Evolutionary conservation across 2,797 vertebrate species (phyloP).

Genomic region (Pagetopsis macropterus): DNA sequence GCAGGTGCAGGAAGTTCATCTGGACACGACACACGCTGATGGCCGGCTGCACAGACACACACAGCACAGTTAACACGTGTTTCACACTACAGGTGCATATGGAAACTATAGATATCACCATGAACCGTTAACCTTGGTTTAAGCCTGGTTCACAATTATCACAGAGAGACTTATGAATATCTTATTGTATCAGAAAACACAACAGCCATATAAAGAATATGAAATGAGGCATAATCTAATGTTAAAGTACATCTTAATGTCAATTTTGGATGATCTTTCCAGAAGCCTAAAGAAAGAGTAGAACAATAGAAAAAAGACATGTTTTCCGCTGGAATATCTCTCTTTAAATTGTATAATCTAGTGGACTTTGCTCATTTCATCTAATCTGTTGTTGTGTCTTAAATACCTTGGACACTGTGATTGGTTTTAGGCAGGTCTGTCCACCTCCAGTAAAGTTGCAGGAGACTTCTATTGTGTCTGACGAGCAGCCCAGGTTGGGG

Average conservation of each 20-base stretch:
- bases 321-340: background rate
- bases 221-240: too few relatives aligned
- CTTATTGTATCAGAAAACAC: too few relatives aligned
- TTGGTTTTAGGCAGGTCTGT: slow-evolving; percentile 92
- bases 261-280: too few relatives aligned
- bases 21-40: slow-evolving; percentile 90
- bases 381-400: slow-evolving; percentile 1
- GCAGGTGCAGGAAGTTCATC: slow-evolving; percentile 96
- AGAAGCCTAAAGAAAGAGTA: too few relatives aligned
- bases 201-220: too few relatives aligned
- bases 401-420: slow-evolving; percentile 93
- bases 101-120: too few relatives aligned
- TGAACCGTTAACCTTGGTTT: too few relatives aligned
- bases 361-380: background rate
- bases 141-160: too few relatives aligned
- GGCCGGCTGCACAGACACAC: slow-evolving; percentile 83
- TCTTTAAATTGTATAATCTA: background rate
- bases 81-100: too few relatives aligned
- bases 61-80: slow-evolving; percentile 31
- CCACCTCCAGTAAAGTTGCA: slow-evolving; percentile 95
- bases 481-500: slow-evolving; percentile 95
- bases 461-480: slow-evolving; percentile 93
- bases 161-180: too few relatives aligned
- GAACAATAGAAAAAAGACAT: too few relatives aligned
- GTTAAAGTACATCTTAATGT: too few relatives aligned